phyloP scores from a whole-genome alignment of 2,888 invertebrate genomes.

The Exephanes ischioxanthus region DNA sequence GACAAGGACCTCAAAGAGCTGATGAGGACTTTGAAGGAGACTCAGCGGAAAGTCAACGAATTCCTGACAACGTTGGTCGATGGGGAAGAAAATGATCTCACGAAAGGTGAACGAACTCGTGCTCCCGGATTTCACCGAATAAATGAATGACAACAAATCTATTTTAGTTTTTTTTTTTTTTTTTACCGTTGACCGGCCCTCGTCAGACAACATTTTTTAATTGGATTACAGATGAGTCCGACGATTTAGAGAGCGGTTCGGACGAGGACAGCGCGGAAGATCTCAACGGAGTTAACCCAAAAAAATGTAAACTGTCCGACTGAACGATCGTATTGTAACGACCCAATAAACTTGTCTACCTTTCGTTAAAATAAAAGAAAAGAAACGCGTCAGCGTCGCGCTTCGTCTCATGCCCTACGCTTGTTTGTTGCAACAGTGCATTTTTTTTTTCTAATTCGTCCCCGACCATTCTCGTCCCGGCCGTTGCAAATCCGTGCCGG shows the following conservation, averaged over 20 bases:
- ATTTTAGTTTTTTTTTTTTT: not conserved
- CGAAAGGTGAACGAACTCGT: conserved; percentile 66
- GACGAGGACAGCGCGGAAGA: conserved; percentile 71
- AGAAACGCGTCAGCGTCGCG: not conserved
- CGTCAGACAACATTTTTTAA: conserved; percentile 24
- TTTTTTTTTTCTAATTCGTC: conserved; percentile 31
- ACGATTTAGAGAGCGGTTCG: conserved; percentile 71
- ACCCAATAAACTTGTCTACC: conserved; percentile 41
- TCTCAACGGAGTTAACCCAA: conserved; percentile 70
- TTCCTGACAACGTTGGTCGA: conserved; percentile 78
- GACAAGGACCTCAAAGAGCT: conserved; percentile 70
- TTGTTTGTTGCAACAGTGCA: not conserved
- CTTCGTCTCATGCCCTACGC: conserved; percentile 11
- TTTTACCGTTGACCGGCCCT: conserved; percentile 43
- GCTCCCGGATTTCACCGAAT: conserved; percentile 29
- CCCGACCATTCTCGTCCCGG: conserved; percentile 1
- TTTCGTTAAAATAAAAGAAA: conserved; percentile 9
- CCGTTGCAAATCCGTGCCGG: conserved; percentile 36
- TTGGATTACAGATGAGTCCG: conserved; percentile 69
- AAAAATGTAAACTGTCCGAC: conserved; percentile 77
- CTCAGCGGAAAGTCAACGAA: conserved; percentile 77
- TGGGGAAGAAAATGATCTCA: conserved; percentile 38
- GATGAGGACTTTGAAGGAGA: conserved; percentile 72
- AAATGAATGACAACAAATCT: conserved; percentile 41
- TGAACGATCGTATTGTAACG: conserved; percentile 33